phyloP scores from a whole-genome alignment of 92 coral and sea anemone species.

The Meandrina meandrites region DNA sequence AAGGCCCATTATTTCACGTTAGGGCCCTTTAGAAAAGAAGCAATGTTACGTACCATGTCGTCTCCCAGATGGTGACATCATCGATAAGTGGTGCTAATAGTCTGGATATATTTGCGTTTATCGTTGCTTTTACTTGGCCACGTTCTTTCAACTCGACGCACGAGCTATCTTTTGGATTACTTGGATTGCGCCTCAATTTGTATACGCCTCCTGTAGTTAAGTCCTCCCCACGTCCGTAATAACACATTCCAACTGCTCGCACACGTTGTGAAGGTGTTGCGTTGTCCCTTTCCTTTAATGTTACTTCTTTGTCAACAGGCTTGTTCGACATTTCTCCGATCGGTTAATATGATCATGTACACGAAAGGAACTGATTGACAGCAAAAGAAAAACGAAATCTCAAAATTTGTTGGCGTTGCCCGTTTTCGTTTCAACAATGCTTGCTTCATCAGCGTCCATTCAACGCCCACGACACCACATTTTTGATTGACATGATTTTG shows the following conservation, averaged over 20 bases:
- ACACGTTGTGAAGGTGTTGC: constrained; percentile 22
- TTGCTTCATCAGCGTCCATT: too few species aligned
- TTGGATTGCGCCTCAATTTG: constrained; percentile 13
- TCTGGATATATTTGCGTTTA: neutral
- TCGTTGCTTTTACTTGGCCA: constrained; percentile 8
- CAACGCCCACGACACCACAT: too few species aligned
- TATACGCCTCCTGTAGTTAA: constrained; percentile 6
- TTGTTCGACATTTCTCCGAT: neutral
- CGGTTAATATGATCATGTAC: neutral
- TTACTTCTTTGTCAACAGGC: constrained; percentile 5
- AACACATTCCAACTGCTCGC: constrained; percentile 32
- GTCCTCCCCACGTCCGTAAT: neutral
- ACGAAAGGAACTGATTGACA: too few species aligned
- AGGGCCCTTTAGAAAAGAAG: too few species aligned
- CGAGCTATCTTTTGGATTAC: neutral
- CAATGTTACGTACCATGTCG: neutral
- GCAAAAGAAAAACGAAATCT: too few species aligned
- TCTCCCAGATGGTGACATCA: neutral
- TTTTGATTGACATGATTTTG: too few species aligned
- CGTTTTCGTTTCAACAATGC: too few species aligned
- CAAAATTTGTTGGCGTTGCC: too few species aligned
- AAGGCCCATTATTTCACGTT: too few species aligned
- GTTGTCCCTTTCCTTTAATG: constrained; percentile 12
- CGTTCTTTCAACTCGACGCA: constrained; percentile 6
- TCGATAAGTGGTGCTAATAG: constrained; percentile 8